A percentile compares a stretch with the other conserved stretches of the same genome.
These are phyloP conservation scores for Tympanoctomys barrerae DNA, from an alignment of 2,797 vertebrate genomes.

Conservation along the genomic window DNA sequence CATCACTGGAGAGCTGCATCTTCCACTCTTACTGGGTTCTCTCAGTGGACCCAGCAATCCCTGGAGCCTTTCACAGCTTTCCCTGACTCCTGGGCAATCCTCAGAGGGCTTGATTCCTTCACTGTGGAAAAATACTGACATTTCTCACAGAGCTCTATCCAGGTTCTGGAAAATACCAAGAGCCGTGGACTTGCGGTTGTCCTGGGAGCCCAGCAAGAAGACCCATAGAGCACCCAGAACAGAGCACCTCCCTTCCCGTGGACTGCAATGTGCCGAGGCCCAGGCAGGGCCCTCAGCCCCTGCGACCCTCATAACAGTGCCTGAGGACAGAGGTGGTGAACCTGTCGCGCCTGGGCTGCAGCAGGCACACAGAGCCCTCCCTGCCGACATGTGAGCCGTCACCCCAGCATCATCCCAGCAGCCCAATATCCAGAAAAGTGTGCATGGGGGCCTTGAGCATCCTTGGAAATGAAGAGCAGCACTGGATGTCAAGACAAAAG, in stretches of 20 bases:
- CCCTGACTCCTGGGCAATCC: background rate
- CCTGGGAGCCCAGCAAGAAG: background rate
- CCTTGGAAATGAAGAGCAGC: background rate
- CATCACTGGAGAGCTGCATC: background rate
- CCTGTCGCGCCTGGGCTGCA: background rate
- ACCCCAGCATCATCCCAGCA: background rate
- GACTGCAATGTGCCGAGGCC: background rate
- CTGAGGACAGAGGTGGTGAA: background rate
- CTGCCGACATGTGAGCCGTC: background rate
- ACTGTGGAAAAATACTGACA: slow-evolving; percentile 63
- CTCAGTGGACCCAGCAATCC: background rate
- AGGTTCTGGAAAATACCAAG: slow-evolving; percentile 69
- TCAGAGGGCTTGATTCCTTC: background rate
- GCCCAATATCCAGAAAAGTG: background rate
- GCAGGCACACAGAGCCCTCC: background rate
- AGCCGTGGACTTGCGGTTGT: background rate
- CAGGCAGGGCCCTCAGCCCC: background rate
- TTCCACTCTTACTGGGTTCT: background rate
- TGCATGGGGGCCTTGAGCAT: background rate
- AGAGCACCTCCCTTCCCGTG: background rate
- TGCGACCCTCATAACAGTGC: background rate
- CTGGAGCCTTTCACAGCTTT: background rate
- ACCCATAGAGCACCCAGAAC: background rate
- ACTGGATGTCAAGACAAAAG: background rate
- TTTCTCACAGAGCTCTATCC: background rate